Evolutionary conservation across 2,888 invertebrate species (phyloP), one percentile per base, ranked within the genome.

Genomic region (Carterocephalus palaemon): DNA sequence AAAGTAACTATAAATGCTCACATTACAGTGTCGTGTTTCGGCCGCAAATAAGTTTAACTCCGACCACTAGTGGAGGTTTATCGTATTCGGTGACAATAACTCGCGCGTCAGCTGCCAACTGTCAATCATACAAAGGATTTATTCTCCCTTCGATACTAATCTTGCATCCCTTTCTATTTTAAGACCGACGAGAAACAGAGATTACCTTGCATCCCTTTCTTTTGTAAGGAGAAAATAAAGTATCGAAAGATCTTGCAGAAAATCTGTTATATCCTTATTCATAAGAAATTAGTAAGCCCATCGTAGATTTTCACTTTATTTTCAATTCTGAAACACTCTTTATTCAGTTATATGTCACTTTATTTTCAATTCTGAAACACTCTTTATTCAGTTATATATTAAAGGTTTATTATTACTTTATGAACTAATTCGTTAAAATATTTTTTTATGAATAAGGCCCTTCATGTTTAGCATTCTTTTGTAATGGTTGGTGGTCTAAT

Each of bases 41-140:
- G 15, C 9, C 20, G 26, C 28, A 20, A 37, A 28, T 28, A 34
- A 26, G 17, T 28, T 17, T 6, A 29, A 16, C 22, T 12, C 9
- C 29, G 20, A 43, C 43, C 36, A 29, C 43, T 43, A 29, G 22
- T 20, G 34, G 42, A 15, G 42, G 34, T 43, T 43, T 29, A 48
- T 41, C 45, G 47, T 48, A 51, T 48, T 51, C 48, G 26, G 23
- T 46, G 43, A 47, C 49, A 47, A 58, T 56, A 57, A 54, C 56
- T 49, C 59, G 54, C 59, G 58, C 52, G 59, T 56, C 56, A 56
- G 51, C 66, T 75, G 77, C 75, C 79, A 76, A 56, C 70, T 71
- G 75, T 75, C 79, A 75, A 64, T 76, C 79, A 71, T 60, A 70
- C 71, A 67, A 67, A 70, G 74, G 80, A 78, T 78, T 79, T 74